Evolutionary conservation across 2,113 vertebrate species (phyloP), one percentile per base, ranked within the genome.

Genomic region (Grammomys surdaster): DNA sequence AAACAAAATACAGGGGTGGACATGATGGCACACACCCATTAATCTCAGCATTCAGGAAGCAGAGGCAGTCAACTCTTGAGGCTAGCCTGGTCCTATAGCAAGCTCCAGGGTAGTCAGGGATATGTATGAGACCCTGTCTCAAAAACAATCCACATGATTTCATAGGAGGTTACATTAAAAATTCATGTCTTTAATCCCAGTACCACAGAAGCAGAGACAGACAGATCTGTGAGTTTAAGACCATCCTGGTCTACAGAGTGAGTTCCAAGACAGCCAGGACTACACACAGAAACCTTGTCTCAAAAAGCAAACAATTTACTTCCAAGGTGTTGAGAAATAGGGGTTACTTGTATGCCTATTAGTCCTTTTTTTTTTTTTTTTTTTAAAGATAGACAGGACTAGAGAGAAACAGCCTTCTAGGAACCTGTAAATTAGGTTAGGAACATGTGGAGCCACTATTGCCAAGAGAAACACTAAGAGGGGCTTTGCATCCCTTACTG

Each of bases 321-420:
- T 88, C 82, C 16, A 81, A 72, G 58, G 81, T 96, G 7, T 72
- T 93, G 22, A 85, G 75, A 80, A 75, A 58, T 76, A 7, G 73
- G 40, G 12, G 63, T 81, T 88, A 33, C 22, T 88, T 60, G 7
- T 89, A 22, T 40, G 56, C 40, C 5, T 73, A 16, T 67, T 36
- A 63, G 4, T 89, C 28, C 48, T 81, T 69, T 95, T 51, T 36
- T 33, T 3, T n/a, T 65, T 9, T 51, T 51, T 51, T 51, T 51
- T 51, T 51, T 51, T 51, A 51, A 51, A 40, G 20, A 58, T 58
- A 65, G 54, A 60, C 88, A 51, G 26, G 67, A 89, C 22, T 54
- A 77, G 24, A 70, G 22, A 58, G 88, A 86, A 77, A 40, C 56
- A 16, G 9, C n/a, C 63, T 56, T 63, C 5, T 9, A 28, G n/a